Conservation (phyloP, 1,140 invertebrate genomes). For the Bombus confusus region DNA sequence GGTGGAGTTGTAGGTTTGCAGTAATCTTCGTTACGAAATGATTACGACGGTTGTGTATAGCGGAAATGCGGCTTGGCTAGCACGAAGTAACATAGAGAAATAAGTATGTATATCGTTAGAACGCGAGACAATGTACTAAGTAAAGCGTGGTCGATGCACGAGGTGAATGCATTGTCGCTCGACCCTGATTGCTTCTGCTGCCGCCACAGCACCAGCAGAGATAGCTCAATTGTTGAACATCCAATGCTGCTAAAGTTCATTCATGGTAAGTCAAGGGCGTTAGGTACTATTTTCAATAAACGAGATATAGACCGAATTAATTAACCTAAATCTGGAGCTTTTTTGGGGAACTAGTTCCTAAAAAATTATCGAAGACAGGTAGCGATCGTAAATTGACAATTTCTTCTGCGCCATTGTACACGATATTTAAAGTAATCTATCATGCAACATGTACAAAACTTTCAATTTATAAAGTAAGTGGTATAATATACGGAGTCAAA, state of each 20-base stretch:
- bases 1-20: not conserved
- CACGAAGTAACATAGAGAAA: constrained; percentile 44
- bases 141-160: constrained; percentile 67
- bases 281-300: constrained; percentile 39
- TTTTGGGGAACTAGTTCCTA: not conserved
- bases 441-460: not conserved
- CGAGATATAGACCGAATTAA: not conserved
- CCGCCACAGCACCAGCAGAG: constrained; percentile 58
- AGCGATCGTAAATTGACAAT: not conserved
- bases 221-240: constrained; percentile 73
- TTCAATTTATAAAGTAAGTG: not conserved
- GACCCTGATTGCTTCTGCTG: constrained; percentile 70
- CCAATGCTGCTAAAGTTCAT: constrained; percentile 72
- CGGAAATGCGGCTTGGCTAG: constrained; percentile 15
- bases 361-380: not conserved
- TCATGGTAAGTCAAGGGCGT: constrained; percentile 60
- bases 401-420: not conserved
- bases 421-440: not conserved
- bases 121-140: constrained; percentile 63
- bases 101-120: constrained; percentile 45
- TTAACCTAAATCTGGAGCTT: not conserved
- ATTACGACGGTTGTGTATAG: not conserved
- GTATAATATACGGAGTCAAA: not conserved
- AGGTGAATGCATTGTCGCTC: constrained; percentile 73
- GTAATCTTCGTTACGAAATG: constrained; percentile 27